Evolutionary conservation across 2,888 invertebrate species (phyloP).

Genomic region (Hyposoter dolosus): DNA sequence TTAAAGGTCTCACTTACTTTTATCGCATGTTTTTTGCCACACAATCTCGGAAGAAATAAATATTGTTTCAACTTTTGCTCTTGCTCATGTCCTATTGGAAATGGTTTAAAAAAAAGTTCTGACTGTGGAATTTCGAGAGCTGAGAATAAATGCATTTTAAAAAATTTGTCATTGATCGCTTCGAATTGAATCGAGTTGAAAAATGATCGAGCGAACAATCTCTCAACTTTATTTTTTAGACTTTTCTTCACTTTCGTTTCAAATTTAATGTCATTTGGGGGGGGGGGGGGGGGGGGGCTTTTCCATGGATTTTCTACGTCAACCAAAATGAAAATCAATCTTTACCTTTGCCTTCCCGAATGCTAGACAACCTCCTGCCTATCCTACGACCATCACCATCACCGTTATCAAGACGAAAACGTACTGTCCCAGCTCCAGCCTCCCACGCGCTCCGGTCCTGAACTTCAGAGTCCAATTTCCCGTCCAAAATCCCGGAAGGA

Average conservation of each 20-base stretch:
- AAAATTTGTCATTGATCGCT: not conserved
- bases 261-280: not conserved
- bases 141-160: not conserved
- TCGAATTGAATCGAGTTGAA: not conserved
- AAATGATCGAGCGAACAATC: not conserved
- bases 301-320: not conserved
- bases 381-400: constrained; percentile 55
- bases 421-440: constrained; percentile 37
- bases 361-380: constrained; percentile 60
- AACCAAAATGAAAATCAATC: not conserved
- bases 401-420: constrained; percentile 42
- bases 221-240: not conserved
- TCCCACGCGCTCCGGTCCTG: constrained; percentile 43
- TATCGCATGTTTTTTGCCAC: not conserved
- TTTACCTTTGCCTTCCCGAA: constrained; percentile 71
- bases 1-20: not conserved
- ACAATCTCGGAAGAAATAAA: not conserved
- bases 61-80: not conserved
- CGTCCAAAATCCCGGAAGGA: constrained; percentile 62
- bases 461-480: constrained; percentile 61
- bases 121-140: not conserved
- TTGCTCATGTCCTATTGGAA: not conserved
- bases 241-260: too few species aligned
- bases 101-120: not conserved
- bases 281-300: too few species aligned